A percentile compares a stretch with the other conserved stretches of the same genome.
These are phyloP conservation scores for Netelia inedita DNA, from an alignment of 2,888 invertebrate genomes.

Conservation along the genomic window DNA sequence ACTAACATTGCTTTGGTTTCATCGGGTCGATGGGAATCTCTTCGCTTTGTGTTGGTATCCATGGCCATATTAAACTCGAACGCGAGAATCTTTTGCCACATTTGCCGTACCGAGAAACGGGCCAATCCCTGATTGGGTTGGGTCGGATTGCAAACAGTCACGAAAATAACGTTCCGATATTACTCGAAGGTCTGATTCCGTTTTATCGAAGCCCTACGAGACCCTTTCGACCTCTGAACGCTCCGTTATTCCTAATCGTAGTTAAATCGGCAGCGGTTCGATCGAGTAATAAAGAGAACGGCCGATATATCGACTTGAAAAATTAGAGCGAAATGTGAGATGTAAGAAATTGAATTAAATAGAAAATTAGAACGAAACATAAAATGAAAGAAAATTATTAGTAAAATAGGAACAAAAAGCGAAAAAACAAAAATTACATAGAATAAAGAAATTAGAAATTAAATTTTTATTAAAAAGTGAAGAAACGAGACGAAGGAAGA, in stretches of 20 bases:
- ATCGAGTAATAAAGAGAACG: background rate
- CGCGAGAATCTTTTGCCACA: constrained; percentile 44
- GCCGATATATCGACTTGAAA: no score
- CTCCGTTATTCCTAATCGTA: background rate
- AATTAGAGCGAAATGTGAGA: no score
- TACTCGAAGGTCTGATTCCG: background rate
- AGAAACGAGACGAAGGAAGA: background rate
- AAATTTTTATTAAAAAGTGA: background rate
- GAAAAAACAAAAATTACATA: no score
- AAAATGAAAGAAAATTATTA: no score
- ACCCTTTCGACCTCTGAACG: background rate
- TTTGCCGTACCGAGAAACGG: constrained; percentile 47
- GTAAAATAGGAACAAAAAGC: no score
- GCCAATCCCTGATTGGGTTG: constrained; percentile 41
- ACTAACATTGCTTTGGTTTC: constrained; percentile 64
- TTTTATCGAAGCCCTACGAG: background rate
- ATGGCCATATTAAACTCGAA: constrained; percentile 18
- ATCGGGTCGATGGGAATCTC: constrained; percentile 64
- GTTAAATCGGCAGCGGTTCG: background rate
- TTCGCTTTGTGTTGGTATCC: constrained; percentile 22
- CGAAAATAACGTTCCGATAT: constrained; percentile 43
- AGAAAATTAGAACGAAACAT: no score
- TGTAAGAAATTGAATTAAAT: no score
- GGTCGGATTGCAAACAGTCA: constrained; percentile 15
- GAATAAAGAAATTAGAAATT: background rate